These are phyloP conservation scores for Gandaritis pyraliata DNA, from an alignment of 2,888 invertebrate species.

Conservation along the genomic window DNA sequence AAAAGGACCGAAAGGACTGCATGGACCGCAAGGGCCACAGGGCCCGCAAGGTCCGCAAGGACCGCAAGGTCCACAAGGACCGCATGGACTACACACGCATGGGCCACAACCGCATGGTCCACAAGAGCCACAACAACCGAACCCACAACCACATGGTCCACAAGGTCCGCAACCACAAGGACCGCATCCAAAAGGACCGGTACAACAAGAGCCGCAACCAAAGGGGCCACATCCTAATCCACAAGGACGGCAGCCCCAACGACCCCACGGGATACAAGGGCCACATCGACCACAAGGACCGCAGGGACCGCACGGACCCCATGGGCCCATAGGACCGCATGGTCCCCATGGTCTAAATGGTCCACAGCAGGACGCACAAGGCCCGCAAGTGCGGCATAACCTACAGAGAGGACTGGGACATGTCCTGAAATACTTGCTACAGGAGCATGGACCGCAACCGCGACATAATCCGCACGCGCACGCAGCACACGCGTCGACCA, in stretches of 20 bases:
- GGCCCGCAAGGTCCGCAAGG: neutral
- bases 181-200: slow-evolving; percentile 13
- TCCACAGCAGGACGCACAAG: slow-evolving; percentile 30
- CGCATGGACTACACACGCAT: neutral
- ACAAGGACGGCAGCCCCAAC: slow-evolving; percentile 43
- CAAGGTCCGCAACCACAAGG: slow-evolving; percentile 15
- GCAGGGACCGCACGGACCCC: slow-evolving; percentile 36
- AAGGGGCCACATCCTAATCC: slow-evolving; percentile 42
- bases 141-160: neutral
- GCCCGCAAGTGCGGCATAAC: slow-evolving; percentile 44
- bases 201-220: slow-evolving; percentile 43
- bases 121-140: slow-evolving; percentile 10
- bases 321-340: slow-evolving; percentile 37
- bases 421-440: slow-evolving; percentile 34
- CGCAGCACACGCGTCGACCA: slow-evolving; percentile 7
- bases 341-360: slow-evolving; percentile 36
- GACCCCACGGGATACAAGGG: slow-evolving; percentile 25
- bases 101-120: neutral
- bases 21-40: neutral
- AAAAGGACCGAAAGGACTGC: neutral
- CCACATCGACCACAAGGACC: slow-evolving; percentile 41
- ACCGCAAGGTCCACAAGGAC: neutral
- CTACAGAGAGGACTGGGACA: slow-evolving; percentile 41
- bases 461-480: slow-evolving; percentile 34
- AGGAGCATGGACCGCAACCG: slow-evolving; percentile 22